Percentiles rank a stretch among this genome's conserved stretches.
phyloP scores from a whole-genome alignment of 2,888 invertebrate genomes.

The Petrolisthes manimaculis region DNA sequence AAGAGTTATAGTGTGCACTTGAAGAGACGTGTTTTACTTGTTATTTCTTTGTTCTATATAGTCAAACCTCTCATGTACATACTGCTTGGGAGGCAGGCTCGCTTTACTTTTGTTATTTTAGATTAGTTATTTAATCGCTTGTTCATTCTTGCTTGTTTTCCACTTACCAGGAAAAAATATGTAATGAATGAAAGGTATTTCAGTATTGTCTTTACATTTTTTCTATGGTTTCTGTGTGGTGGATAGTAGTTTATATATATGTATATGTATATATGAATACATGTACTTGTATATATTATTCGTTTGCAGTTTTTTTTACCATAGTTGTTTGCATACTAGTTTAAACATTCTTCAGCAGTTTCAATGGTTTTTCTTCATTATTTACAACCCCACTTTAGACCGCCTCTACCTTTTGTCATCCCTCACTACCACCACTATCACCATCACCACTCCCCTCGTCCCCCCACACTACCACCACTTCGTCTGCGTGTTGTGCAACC shows the following conservation, averaged over 20 bases:
- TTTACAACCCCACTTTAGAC: background rate
- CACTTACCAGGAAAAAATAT: conserved; percentile 1
- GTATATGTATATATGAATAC: too few species aligned
- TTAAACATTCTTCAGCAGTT: background rate
- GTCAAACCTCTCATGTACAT: conserved; percentile 28
- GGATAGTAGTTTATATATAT: too few species aligned
- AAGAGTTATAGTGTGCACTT: background rate
- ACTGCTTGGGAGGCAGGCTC: background rate
- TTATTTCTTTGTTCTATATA: background rate
- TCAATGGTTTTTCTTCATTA: background rate
- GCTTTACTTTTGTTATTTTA: conserved; percentile 29
- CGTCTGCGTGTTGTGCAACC: conserved; percentile 47
- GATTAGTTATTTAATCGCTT: conserved; percentile 21
- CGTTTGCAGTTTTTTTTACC: background rate
- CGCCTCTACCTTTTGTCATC: background rate
- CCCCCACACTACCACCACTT: conserved; percentile 4
- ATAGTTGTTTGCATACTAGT: conserved; percentile 8
- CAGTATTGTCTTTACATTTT: too few species aligned
- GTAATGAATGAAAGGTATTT: conserved; percentile 7
- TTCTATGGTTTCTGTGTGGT: too few species aligned
- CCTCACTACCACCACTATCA: conserved; percentile 4
- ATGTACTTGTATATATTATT: background rate
- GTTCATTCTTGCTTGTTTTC: background rate
- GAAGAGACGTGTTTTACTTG: background rate
- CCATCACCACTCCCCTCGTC: background rate